Conservation (phyloP, 2,113 vertebrate genomes). For the Callipepla californica region DNA sequence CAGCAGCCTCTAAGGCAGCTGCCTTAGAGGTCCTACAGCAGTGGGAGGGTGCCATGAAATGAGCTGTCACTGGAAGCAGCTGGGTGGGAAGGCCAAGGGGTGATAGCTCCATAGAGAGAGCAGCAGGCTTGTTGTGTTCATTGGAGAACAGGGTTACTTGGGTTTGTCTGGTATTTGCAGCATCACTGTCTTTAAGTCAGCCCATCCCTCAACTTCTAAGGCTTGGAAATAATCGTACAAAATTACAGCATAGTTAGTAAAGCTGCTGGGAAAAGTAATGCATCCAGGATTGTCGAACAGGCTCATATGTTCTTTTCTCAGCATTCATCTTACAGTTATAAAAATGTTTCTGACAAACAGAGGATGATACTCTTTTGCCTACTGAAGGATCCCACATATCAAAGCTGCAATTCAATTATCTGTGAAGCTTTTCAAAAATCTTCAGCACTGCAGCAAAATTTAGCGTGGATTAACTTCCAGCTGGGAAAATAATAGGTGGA, state of each 20-base stretch:
- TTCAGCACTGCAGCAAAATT: neutral
- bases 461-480: slow-evolving; percentile 13
- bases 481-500: slow-evolving; percentile 40
- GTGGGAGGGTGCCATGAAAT: neutral
- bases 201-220: neutral
- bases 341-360: neutral
- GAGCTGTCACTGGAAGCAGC: neutral
- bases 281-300: neutral
- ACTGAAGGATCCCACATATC: neutral
- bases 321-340: neutral
- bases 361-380: neutral
- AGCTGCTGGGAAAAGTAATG: neutral
- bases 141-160: neutral
- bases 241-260: neutral
- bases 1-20: rapidly evolving
- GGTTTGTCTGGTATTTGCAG: neutral
- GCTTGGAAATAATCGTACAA: neutral
- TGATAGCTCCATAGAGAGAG: neutral
- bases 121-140: neutral
- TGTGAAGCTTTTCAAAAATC: slow-evolving; percentile 50
- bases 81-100: neutral
- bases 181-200: neutral
- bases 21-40: neutral
- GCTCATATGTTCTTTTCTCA: neutral
- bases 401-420: slow-evolving; percentile 9